phyloP scores from a whole-genome alignment of 2,113 vertebrate genomes.

The Silurus glanis region DNA sequence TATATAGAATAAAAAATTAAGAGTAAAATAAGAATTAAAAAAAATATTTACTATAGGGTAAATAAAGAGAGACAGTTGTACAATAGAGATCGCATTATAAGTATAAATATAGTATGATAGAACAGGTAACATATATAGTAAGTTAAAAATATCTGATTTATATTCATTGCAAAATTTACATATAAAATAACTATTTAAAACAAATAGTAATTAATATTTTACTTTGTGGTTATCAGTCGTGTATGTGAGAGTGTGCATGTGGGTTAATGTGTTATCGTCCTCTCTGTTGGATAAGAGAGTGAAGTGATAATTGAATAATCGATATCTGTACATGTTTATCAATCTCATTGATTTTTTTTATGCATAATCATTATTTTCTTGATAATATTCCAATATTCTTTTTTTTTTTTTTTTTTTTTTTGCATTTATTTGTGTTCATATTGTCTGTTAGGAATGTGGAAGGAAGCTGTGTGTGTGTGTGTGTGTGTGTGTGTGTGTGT shows the following conservation, averaged over 20 bases:
- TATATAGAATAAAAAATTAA: no score
- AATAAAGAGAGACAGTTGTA: no score
- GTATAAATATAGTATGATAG: no score
- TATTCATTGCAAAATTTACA: not conserved
- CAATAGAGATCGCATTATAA: no score
- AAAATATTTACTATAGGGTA: no score
- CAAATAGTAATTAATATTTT: not conserved
- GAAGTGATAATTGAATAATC: constrained; percentile 42
- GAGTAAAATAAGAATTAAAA: no score
- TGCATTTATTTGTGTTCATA: not conserved
- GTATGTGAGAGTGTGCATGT: not conserved
- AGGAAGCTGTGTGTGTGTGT: not conserved
- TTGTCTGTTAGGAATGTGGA: not conserved
- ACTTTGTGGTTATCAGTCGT: not conserved
- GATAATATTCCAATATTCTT: not conserved
- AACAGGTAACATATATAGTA: not conserved
- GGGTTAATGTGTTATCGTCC: constrained; percentile 5
- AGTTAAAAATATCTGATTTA: not conserved
- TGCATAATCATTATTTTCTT: constrained; percentile 31
- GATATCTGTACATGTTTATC: constrained; percentile 27
- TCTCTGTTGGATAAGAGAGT: not conserved
- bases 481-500: constrained; percentile 24
- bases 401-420: not conserved
- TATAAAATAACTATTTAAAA: not conserved
- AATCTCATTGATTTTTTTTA: constrained; percentile 37